Percentiles rank a stretch among this genome's conserved stretches.
These are phyloP conservation scores for Aphelenchoides avenae DNA, from an alignment of 1,140 invertebrate species.

Conservation along the genomic window DNA sequence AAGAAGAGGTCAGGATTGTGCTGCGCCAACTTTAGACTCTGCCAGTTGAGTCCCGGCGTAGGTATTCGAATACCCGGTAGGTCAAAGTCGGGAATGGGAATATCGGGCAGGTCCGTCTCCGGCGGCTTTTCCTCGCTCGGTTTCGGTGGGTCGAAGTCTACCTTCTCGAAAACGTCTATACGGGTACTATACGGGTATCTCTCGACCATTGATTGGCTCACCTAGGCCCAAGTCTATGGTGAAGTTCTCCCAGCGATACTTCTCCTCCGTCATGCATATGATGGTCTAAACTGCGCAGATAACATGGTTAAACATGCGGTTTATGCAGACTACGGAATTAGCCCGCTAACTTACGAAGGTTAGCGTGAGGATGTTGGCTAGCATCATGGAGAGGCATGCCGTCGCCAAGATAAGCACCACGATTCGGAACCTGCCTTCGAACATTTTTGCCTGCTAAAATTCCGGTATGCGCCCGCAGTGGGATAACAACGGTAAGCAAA, in stretches of 20 bases:
- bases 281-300: too few relatives aligned
- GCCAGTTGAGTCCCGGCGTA: constrained; percentile 47
- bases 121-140: too few relatives aligned
- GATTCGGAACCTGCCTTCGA: constrained; percentile 39
- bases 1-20: constrained; percentile 48
- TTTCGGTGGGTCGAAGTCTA: constrained; percentile 29
- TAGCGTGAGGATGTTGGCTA: constrained; percentile 43
- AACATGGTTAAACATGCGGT: too few relatives aligned
- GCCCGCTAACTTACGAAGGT: too few relatives aligned
- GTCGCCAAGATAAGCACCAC: constrained; percentile 38
- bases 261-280: constrained; percentile 47
- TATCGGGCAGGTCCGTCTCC: background rate
- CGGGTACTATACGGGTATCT: background rate
- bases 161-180: constrained; percentile 41
- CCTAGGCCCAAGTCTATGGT: constrained; percentile 46
- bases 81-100: constrained; percentile 28
- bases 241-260: constrained; percentile 41
- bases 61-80: constrained; percentile 35
- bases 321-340: constrained; percentile 40
- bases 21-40: constrained; percentile 30
- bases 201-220: constrained; percentile 7
- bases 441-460: too few relatives aligned
- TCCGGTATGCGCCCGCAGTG: too few relatives aligned
- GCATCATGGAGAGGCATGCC: constrained; percentile 40
- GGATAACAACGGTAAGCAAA: too few relatives aligned